A percentile compares a stretch with the other conserved stretches of the same genome.
Evolutionary conservation across 2,888 invertebrate species (phyloP).

Genomic region (Nomada goodeniana): DNA sequence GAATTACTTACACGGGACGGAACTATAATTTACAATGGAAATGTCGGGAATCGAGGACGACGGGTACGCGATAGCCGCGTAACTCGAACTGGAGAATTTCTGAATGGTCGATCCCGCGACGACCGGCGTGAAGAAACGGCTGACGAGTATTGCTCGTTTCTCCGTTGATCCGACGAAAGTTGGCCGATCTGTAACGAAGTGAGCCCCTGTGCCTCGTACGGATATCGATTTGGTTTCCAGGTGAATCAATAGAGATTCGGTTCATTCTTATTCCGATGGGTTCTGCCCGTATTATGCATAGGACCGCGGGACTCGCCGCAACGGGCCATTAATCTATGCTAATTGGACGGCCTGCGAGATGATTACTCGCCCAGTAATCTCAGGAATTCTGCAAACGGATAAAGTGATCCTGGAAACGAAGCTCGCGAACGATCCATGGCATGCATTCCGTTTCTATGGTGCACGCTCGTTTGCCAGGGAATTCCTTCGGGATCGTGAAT

Average conservation of each 20-base stretch:
- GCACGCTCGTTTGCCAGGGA: neutral
- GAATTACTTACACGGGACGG: neutral
- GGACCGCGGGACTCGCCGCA: constrained; percentile 24
- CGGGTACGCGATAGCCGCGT: constrained; percentile 10
- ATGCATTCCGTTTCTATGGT: neutral
- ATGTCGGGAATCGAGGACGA: neutral
- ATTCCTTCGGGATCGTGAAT: too few relatives aligned
- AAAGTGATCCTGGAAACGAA: neutral
- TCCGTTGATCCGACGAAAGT: constrained; percentile 67
- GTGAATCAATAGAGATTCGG: constrained; percentile 79
- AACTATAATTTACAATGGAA: neutral
- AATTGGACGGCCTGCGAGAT: constrained; percentile 16
- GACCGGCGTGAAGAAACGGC: constrained; percentile 41
- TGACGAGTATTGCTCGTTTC: constrained; percentile 42
- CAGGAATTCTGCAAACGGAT: constrained; percentile 6
- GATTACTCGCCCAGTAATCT: constrained; percentile 10
- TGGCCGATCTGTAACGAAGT: constrained; percentile 76
- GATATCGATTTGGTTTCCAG: constrained; percentile 81
- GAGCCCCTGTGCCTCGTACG: constrained; percentile 78
- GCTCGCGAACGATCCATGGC: constrained; percentile 19
- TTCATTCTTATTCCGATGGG: constrained; percentile 68
- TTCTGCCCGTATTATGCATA: constrained; percentile 15
- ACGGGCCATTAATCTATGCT: constrained; percentile 10
- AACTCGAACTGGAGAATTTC: constrained; percentile 53
- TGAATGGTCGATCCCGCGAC: constrained; percentile 18